Evolutionary conservation across 2,113 vertebrate species (phyloP).

Genomic region (Plecturocebus donacophilus): DNA sequence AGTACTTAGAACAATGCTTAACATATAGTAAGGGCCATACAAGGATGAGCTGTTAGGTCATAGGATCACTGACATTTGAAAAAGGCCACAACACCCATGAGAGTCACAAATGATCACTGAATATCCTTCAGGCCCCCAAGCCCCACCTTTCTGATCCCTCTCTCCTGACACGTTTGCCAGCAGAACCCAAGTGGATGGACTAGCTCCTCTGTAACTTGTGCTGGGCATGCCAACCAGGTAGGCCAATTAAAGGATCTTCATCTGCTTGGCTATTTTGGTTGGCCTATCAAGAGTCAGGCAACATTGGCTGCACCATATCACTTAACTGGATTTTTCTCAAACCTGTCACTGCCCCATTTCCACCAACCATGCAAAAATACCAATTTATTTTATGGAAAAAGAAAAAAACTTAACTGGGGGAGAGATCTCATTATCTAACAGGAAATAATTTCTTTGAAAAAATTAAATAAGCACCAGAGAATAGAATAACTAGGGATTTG

Average conservation of each 20-base stretch:
- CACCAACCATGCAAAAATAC: neutral
- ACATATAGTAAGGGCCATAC: neutral
- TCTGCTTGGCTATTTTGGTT: neutral
- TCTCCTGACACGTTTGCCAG: neutral
- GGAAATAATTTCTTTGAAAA: neutral
- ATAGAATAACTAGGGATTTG: neutral
- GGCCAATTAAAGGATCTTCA: neutral
- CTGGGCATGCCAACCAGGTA: fast-evolving
- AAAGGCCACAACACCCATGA: neutral
- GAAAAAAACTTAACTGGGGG: neutral
- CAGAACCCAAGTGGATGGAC: neutral
- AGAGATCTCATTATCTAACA: neutral
- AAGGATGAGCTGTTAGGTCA: neutral
- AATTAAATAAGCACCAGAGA: neutral
- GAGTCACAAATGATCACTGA: neutral
- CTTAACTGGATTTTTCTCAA: neutral
- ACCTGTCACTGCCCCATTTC: neutral
- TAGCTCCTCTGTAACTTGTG: neutral
- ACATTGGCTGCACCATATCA: neutral
- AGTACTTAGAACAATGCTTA: neutral
- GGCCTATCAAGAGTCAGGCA: neutral
- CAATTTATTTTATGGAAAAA: neutral
- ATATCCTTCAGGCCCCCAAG: neutral
- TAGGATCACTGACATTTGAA: neutral
- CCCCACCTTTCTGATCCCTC: neutral